These are phyloP conservation scores for Steinernema hermaphroditum DNA, from an alignment of 2,888 invertebrate genomes.

Conservation along the genomic window DNA sequence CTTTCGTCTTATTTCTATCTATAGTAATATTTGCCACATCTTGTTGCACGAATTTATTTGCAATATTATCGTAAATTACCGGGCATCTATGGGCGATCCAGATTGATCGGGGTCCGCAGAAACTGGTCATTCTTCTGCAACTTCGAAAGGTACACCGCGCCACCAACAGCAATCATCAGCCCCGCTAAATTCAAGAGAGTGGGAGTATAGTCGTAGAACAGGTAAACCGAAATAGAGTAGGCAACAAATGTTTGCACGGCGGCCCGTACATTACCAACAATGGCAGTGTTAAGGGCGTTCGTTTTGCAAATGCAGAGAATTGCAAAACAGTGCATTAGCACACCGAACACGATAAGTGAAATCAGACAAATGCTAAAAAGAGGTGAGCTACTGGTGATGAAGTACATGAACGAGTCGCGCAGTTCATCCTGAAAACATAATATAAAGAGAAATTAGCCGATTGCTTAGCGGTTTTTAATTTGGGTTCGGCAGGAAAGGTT, in stretches of 20 bases:
- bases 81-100: background rate
- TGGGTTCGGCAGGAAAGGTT: too few relatives aligned
- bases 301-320: slow-evolving; percentile 43
- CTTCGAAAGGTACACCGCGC: slow-evolving; percentile 30
- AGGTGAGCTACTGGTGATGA: slow-evolving; percentile 59
- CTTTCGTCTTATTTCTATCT: too few relatives aligned
- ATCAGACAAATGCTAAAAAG: slow-evolving; percentile 55
- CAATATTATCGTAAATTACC: too few relatives aligned
- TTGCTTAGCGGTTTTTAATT: too few relatives aligned
- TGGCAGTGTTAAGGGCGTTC: slow-evolving; percentile 42
- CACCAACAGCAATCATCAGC: slow-evolving; percentile 36
- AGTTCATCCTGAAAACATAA: slow-evolving; percentile 58
- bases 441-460: too few relatives aligned
- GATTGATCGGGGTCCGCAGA: background rate
- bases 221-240: slow-evolving; percentile 55
- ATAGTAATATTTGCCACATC: too few relatives aligned
- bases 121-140: background rate
- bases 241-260: slow-evolving; percentile 54
- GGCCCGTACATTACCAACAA: slow-evolving; percentile 40
- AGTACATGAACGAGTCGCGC: slow-evolving; percentile 64
- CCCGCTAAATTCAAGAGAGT: slow-evolving; percentile 51
- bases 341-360: slow-evolving; percentile 53
- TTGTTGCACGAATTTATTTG: too few relatives aligned
- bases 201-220: slow-evolving; percentile 61
- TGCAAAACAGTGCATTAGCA: slow-evolving; percentile 46